phyloP scores from a whole-genome alignment of 2,113 vertebrate species.

The Elgaria multicarinata region DNA sequence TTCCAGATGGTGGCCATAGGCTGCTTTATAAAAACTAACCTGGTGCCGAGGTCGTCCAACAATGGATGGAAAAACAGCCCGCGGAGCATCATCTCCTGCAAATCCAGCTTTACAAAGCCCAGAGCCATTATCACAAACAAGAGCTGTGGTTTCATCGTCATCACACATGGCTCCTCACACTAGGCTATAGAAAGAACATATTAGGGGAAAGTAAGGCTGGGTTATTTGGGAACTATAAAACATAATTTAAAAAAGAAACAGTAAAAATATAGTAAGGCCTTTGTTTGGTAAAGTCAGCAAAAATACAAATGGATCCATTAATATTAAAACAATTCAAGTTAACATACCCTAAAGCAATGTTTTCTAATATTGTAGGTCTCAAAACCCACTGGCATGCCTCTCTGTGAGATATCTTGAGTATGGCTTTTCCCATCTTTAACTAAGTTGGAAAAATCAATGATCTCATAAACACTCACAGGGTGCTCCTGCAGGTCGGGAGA shows the following conservation, averaged over 20 bases:
- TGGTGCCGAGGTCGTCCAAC: constrained; percentile 87
- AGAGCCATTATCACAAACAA: constrained; percentile 90
- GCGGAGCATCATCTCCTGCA: constrained; percentile 88
- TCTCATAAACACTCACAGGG: background rate
- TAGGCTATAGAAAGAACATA: constrained; percentile 30
- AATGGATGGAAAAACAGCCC: constrained; percentile 90
- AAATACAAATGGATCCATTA: background rate
- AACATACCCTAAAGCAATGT: background rate
- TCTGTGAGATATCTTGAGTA: background rate
- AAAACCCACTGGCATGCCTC: background rate
- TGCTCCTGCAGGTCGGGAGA: constrained; percentile 1
- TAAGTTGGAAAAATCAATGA: background rate
- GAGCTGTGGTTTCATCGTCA: constrained; percentile 87
- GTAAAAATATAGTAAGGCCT: background rate
- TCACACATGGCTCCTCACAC: constrained; percentile 79
- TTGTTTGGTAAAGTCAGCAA: background rate
- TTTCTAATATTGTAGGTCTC: background rate
- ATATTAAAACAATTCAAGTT: background rate
- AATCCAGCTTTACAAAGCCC: constrained; percentile 93
- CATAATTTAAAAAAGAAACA: background rate
- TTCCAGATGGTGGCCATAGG: background rate
- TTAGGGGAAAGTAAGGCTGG: background rate
- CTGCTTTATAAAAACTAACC: constrained; percentile 65
- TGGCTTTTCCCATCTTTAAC: background rate
- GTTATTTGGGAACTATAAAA: background rate